phyloP scores from a whole-genome alignment of 2,888 invertebrate genomes.

The Byasa hedistus region DNA sequence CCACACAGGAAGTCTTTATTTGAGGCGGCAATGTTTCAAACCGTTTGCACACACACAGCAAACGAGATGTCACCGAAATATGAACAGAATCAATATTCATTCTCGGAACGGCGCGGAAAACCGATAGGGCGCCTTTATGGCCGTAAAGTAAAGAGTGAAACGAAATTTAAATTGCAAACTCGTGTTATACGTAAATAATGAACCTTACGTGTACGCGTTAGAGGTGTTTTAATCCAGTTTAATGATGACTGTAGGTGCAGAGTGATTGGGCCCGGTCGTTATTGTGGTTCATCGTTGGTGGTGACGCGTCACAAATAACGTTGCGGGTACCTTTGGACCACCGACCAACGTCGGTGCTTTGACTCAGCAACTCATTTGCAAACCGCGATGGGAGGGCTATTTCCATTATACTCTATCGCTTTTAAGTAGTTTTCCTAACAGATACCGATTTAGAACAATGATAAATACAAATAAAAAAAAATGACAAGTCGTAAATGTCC shows the following conservation, averaged over 20 bases:
- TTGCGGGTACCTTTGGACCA: slow-evolving; percentile 44
- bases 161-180: slow-evolving; percentile 28
- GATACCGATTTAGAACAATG: slow-evolving; percentile 7
- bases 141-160: slow-evolving; percentile 41
- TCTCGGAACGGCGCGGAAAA: slow-evolving; percentile 68
- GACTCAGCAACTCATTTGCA: slow-evolving; percentile 45
- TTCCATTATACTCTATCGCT: slow-evolving; percentile 16
- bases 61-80: slow-evolving; percentile 57
- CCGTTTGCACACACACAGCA: slow-evolving; percentile 46
- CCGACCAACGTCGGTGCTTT: slow-evolving; percentile 52
- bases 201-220: slow-evolving; percentile 32
- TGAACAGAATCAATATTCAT: slow-evolving; percentile 53
- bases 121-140: slow-evolving; percentile 66
- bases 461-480: background rate
- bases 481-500: background rate
- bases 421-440: slow-evolving; percentile 14
- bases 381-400: slow-evolving; percentile 24
- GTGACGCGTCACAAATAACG: slow-evolving; percentile 65
- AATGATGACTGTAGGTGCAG: background rate
- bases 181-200: slow-evolving; percentile 29
- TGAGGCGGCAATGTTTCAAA: slow-evolving; percentile 58
- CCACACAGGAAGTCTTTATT: slow-evolving; percentile 67
- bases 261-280: slow-evolving; percentile 38
- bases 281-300: slow-evolving; percentile 56
- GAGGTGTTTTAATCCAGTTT: slow-evolving; percentile 18